Conservation (phyloP, 2,888 invertebrate genomes). For the Tetranychus truncatus region DNA sequence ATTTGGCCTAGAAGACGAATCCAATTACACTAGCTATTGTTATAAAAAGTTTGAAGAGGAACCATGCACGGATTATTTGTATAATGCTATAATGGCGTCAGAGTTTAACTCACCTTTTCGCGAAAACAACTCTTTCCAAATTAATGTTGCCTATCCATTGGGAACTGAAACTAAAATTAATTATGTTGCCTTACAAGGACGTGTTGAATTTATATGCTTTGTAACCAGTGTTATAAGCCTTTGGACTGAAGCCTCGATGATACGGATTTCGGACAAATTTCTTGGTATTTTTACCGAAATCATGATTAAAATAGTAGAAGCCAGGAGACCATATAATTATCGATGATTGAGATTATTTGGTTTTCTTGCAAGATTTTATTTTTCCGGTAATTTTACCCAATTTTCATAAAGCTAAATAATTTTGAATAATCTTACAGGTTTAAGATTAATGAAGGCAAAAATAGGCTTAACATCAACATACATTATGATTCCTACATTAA, state of each 20-base stretch:
- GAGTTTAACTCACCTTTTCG: background rate
- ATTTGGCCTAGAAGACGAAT: background rate
- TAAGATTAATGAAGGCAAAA: no score
- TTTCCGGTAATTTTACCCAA: no score
- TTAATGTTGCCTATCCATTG: background rate
- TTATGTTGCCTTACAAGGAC: background rate
- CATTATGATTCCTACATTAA: no score
- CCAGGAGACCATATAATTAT: background rate
- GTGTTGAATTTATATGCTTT: background rate
- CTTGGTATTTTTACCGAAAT: background rate
- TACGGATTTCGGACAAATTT: background rate
- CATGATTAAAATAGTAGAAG: background rate
- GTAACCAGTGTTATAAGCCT: background rate
- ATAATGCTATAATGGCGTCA: background rate
- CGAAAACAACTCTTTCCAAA: background rate
- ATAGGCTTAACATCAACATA: no score
- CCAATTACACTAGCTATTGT: background rate
- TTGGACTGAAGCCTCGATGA: constrained; percentile 3
- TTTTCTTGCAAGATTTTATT: no score
- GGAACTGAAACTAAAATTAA: background rate
- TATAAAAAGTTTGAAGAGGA: background rate
- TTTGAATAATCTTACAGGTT: no score
- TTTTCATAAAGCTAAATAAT: no score
- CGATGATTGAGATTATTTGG: background rate
- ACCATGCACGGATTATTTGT: background rate